Evolutionary conservation across 2,888 invertebrate genomes (phyloP), one percentile per base, ranked within the genome.

Genomic region (Limnephilus auricula): DNA sequence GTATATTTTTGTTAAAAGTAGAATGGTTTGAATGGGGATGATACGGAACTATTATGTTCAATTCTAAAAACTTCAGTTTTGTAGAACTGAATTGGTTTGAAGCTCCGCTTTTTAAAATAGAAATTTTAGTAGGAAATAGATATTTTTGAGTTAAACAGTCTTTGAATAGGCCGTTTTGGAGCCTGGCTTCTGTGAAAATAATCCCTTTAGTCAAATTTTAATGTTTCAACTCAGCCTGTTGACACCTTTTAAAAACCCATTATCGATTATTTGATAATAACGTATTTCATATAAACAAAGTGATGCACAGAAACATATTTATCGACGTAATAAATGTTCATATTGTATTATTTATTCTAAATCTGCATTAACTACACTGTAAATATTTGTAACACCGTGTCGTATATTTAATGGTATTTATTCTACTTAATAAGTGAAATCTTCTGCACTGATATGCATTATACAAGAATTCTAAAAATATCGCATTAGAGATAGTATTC

Each of bases 361-460:
- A 65, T 65, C 65, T 65, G 18, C 65, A 65, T 65, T 65, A 65
- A 18, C 65, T 65, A 65, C 92, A 92, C 92, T 91, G 92, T 92
- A 92, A 86, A 92, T 92, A 92, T 13, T 86, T 88, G 89, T 90
- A 45, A 90, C 92, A 90, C 90, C 40, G 37, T 89, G 84, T 89
- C 79, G 65, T 91, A 32, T 88, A 90, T 78, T 37, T 30, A 15
- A 78, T 80, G n/a, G n/a, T n/a, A n/a, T n/a, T n/a, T n/a, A n/a
- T n/a, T n/a, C n/a, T n/a, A n/a, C n/a, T n/a, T n/a, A n/a, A 34
- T 85, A 79, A 87, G 50, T 86, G 45, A 86, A 86, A 86, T 50
- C 9, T 86, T 65, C 50, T 86, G 86, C 86, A 86, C 86, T 86
- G 86, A 86, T 86, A 65, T 31, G 65, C 65, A 86, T 86, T 84